phyloP scores from a whole-genome alignment of 2,113 vertebrate species.

The Aspiorhynchus laticeps region DNA sequence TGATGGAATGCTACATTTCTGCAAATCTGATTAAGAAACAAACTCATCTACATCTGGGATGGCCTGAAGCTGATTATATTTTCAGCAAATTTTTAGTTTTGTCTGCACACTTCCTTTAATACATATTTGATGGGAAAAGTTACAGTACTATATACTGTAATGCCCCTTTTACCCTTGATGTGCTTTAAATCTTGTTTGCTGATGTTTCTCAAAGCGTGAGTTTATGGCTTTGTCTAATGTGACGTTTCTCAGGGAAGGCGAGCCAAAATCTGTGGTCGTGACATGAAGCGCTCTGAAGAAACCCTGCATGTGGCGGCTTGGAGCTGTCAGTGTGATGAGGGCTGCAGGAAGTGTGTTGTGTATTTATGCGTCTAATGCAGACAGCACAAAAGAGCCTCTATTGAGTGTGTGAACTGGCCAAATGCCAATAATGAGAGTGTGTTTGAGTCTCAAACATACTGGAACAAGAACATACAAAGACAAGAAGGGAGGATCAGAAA shows the following conservation, averaged over 20 bases:
- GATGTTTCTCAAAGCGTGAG: neutral
- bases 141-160: neutral
- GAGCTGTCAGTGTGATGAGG: slow-evolving; percentile 4
- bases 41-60: neutral
- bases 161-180: neutral
- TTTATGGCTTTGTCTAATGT: neutral
- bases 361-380: slow-evolving; percentile 8
- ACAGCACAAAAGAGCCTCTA: slow-evolving; percentile 29
- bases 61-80: neutral
- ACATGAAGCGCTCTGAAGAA: neutral
- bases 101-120: neutral
- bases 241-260: neutral
- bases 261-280: neutral
- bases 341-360: slow-evolving; percentile 13
- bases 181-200: neutral
- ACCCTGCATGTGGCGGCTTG: neutral
- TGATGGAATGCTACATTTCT: neutral
- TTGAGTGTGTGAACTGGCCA: slow-evolving; percentile 13
- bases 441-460: neutral
- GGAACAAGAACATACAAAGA: no score
- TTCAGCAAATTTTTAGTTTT: neutral
- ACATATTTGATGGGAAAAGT: neutral
- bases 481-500: neutral
- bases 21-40: neutral
- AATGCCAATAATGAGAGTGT: neutral